Evolutionary conservation across 2,113 vertebrate species (phyloP).

Genomic region (Prunella himalayana): DNA sequence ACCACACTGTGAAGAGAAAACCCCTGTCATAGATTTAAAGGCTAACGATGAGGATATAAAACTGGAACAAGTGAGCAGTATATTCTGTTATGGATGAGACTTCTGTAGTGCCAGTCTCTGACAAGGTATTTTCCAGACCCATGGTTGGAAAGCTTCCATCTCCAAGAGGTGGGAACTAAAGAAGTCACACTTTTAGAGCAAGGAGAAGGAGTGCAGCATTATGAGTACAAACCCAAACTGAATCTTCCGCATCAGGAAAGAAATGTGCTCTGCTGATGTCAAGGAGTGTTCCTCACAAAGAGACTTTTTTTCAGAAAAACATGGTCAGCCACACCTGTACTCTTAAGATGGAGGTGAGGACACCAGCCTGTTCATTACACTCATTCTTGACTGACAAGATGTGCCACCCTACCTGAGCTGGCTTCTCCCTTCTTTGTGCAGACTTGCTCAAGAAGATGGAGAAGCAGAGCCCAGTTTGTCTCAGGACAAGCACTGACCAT

Average conservation of each 20-base stretch:
- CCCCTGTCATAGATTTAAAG: neutral
- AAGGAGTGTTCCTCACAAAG: neutral
- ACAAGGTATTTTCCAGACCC: neutral
- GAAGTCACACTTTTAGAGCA: neutral
- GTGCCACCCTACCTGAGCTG: neutral
- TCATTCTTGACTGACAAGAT: neutral
- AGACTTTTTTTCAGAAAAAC: neutral
- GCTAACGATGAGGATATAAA: neutral
- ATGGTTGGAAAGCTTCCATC: neutral
- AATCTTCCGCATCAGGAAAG: neutral
- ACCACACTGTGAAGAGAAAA: neutral
- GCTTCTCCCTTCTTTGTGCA: neutral
- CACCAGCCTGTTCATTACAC: neutral
- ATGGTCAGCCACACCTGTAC: neutral
- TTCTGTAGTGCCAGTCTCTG: neutral
- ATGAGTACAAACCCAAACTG: fast-evolving
- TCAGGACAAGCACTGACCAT: neutral
- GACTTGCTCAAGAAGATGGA: neutral
- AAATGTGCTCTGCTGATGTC: neutral
- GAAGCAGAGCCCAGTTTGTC: neutral
- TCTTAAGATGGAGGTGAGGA: neutral
- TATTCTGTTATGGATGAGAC: neutral
- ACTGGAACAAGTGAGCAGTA: neutral
- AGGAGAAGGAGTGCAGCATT: neutral
- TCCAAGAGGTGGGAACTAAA: neutral